These are phyloP conservation scores for Epinephelus fuscoguttatus DNA, from an alignment of 2,113 vertebrate species.

Conservation along the genomic window DNA sequence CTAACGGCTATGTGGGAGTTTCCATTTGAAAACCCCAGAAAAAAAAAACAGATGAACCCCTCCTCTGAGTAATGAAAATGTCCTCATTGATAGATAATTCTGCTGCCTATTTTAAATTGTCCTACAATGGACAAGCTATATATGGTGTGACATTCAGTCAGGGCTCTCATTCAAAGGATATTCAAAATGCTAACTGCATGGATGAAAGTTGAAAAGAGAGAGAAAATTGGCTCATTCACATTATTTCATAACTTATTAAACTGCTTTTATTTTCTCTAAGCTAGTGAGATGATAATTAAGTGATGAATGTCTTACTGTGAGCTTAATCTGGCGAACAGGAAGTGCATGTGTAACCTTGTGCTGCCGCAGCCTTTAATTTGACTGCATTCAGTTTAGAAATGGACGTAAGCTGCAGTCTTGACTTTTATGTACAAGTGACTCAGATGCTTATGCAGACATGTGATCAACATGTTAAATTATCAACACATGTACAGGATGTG, in stretches of 20 bases:
- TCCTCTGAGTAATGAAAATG: too few relatives aligned
- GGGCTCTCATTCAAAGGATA: background rate
- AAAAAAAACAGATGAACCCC: too few relatives aligned
- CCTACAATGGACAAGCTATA: background rate
- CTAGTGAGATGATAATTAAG: background rate
- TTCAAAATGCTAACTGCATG: conserved; percentile 1
- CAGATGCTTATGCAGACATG: background rate
- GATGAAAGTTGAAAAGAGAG: background rate
- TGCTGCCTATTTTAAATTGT: background rate
- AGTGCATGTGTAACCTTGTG: background rate
- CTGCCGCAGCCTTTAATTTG: background rate
- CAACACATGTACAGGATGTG: background rate
- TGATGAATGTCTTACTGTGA: background rate
- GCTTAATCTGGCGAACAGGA: background rate
- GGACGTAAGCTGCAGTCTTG: background rate
- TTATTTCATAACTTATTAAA: background rate
- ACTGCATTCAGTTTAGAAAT: background rate
- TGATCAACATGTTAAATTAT: background rate
- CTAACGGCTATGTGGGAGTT: too few relatives aligned
- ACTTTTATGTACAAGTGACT: background rate
- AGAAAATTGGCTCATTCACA: background rate
- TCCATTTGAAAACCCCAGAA: too few relatives aligned
- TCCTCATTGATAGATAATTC: background rate
- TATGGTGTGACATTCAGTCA: background rate
- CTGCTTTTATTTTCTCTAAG: background rate